Base-by-base conservation (phyloP, 2,113 vertebrate genomes). In the Tragelaphus scriptus region DNA sequence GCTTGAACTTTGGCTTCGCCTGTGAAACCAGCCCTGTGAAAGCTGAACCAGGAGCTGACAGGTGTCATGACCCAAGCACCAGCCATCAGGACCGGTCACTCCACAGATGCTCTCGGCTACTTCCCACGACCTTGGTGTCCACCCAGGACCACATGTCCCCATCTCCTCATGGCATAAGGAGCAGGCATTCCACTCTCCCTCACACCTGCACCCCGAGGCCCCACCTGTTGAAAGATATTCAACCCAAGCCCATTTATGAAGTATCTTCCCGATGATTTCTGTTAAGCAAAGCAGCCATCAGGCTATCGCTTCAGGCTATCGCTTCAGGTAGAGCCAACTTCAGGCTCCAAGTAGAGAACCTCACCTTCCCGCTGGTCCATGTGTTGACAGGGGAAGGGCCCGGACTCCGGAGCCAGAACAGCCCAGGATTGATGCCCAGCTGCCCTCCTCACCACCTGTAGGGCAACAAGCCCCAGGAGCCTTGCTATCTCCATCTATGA, bases 201-300 rank as follows among this genome's bases (percentile, higher is more conserved):
- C 47, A 30, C 75, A 16, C 47, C 94, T 28, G 26, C 6, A 16
- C 44, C 12, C 26, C 6, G 0, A 19, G 75, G 21, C 55, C 75
- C 91, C 63, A 79, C 16, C 36, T 81, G 87, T n/a, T 2, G 3
- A 51, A 58, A 87, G 36, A 59, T 16, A 23, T 88, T 63, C 61
- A 63, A 30, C 9, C 19, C 7, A 40, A 68, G 36, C 9, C 4
- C 17, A 1, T 32, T 23, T 28, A 58, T 17, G 30, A 85, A 56
- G 56, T 17, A 15, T 14, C 61, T 59, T 65, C 49, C 49, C 9
- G 0, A 1, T 3, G 36, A 58, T 21, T 85, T 30, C 51, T 23
- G 47, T 32, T 23, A 30, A 19, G 14, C 68, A n/a, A 32, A 65
- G 84, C 7, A 0, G 23, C 61, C 0, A 0, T 16, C 2, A 0